Conservation (phyloP, 37 sponge, comb jelly and placozoan species). For the Corticium candelabrum region DNA sequence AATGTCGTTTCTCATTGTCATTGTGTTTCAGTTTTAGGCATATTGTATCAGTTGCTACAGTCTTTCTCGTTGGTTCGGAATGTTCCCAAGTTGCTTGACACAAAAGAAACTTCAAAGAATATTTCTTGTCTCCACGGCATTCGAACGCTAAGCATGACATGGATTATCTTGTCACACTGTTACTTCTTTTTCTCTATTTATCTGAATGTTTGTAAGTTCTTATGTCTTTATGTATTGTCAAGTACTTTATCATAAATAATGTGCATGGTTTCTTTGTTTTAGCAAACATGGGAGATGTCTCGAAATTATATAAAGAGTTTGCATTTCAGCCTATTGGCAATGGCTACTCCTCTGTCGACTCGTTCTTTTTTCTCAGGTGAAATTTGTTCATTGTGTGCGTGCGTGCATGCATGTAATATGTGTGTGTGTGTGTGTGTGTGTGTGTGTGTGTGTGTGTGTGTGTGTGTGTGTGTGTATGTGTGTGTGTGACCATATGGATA, state of each 20-base stretch:
- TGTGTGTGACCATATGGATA: too few relatives aligned
- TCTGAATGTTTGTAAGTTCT: too few relatives aligned
- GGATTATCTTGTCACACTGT: not conserved
- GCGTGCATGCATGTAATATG: too few relatives aligned
- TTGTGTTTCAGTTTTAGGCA: too few relatives aligned
- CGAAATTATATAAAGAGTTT: not conserved
- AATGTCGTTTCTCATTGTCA: too few relatives aligned
- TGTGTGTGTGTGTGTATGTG: slow-evolving; percentile 2
- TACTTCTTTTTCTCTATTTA: too few relatives aligned
- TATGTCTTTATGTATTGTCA: too few relatives aligned
- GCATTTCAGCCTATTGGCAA: not conserved
- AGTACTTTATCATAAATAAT: too few relatives aligned
- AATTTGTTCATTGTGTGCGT: too few relatives aligned
- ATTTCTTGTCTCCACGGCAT: slow-evolving; percentile 5
- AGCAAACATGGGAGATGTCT: not conserved
- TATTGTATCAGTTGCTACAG: too few relatives aligned
- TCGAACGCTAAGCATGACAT: not conserved
- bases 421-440: too few relatives aligned
- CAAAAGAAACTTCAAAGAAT: not conserved
- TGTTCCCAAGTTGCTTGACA: not conserved
- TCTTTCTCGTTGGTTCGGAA: not conserved
- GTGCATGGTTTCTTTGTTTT: too few relatives aligned
- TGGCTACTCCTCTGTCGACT: not conserved
- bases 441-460: slow-evolving; percentile 10
- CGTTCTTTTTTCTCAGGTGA: not conserved